Conservation (phyloP, 2,113 vertebrate species). For the Atractosteus spatula region DNA sequence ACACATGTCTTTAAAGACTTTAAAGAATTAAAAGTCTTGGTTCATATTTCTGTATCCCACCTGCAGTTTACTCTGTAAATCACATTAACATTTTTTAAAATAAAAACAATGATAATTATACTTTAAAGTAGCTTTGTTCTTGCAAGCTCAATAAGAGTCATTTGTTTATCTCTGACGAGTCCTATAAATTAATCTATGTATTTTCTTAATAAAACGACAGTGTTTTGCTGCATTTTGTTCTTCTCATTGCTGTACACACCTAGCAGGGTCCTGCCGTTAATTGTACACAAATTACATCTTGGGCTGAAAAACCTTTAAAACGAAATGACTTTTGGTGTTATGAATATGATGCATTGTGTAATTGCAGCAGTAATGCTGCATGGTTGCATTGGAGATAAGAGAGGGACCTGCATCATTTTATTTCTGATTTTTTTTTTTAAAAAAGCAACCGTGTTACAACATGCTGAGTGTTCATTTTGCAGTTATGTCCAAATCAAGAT, state of each 20-base stretch:
- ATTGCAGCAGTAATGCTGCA: conserved; percentile 26
- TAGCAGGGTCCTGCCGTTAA: conserved; percentile 6
- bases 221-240: neutral
- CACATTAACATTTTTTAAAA: no score
- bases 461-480: conserved; percentile 62
- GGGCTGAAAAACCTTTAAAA: neutral
- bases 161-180: neutral
- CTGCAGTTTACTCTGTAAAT: no score
- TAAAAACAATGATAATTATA: neutral
- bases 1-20: no score
- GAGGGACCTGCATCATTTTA: conserved; percentile 39
- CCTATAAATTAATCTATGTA: neutral
- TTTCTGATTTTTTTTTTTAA: conserved; percentile 17
- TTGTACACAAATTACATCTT: conserved; percentile 15
- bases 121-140: neutral
- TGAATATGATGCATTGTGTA: conserved; percentile 20
- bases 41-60: no score
- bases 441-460: conserved; percentile 46
- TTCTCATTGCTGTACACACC: neutral
- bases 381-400: conserved; percentile 40
- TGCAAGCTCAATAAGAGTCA: neutral
- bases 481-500: conserved; percentile 72
- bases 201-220: neutral
- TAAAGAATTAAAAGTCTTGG: no score
- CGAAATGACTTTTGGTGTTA: conserved; percentile 11